Evolutionary conservation across 2,113 vertebrate species (phyloP), one percentile per base, ranked within the genome.

Genomic region (Caranx melampygus): DNA sequence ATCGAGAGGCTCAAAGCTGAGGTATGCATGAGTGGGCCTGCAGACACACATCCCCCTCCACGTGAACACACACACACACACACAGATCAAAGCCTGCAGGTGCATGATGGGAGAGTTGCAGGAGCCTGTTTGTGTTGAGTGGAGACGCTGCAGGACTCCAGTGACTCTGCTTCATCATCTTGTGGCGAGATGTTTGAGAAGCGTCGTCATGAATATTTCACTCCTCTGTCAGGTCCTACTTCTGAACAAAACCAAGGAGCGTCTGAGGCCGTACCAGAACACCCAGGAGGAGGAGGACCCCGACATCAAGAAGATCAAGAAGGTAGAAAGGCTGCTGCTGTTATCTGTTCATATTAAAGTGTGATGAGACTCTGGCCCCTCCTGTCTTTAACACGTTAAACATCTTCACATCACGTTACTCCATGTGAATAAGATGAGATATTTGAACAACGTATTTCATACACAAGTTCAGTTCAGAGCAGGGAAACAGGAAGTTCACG

Each of bases 251-350:
- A 92, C 96, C 54, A 98, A 97, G 92, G 97, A 98, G 90, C 93
- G 94, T 75, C 95, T 98, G 95, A 83, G 91, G 66, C 97, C 96
- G 16, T 94, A 92, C 88, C 97, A 96, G 79, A 94, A 90, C 88
- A 95, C 95, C 88, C 96, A 95, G 72, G 97, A 99, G 42, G 97
- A 98, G 20, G 98, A 99, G 66, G 97, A 99, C 78, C 96, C 97
- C 2, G 98, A 99, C 72, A 98, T 99, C 73, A 98, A 97, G 90
- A 99, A 99, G 92, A 99, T 99, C 79, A 99, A 99, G 87, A 99
- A 98, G 97, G 98, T 98, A 26, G 26, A 26, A 26, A 26, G 26
- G 26, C 26, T 26, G 26, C 26, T 26, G 26, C 26, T 26, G 26
- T 26, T 26, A 26, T 26, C 26, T 26, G 26, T 26, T 26, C 2